These are phyloP conservation scores for Andrena camellia DNA, from an alignment of 2,888 invertebrate species.

Conservation along the genomic window DNA sequence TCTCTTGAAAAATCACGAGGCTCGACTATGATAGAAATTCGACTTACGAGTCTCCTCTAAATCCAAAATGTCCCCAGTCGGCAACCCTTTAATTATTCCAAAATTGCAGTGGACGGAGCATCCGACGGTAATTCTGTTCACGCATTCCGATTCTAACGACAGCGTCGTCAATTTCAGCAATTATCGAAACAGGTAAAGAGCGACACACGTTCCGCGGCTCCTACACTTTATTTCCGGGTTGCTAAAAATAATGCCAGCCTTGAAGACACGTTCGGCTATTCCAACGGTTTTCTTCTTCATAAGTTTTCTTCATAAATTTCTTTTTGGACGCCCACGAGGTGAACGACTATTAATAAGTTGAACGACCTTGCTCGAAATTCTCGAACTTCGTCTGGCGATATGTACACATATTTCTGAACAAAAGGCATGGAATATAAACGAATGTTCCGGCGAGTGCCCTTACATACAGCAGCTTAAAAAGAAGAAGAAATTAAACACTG, in stretches of 20 bases:
- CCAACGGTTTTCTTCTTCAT: slow-evolving; percentile 58
- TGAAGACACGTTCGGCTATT: slow-evolving; percentile 59
- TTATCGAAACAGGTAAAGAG: slow-evolving; percentile 37
- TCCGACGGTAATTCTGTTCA: background rate
- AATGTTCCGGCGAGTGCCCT: background rate
- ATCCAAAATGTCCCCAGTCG: no score
- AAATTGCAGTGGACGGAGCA: background rate
- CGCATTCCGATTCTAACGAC: background rate
- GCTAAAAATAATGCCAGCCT: slow-evolving; percentile 62
- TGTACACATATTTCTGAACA: background rate
- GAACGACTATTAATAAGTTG: slow-evolving; percentile 61
- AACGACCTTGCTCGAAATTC: slow-evolving; percentile 49
- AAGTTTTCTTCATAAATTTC: slow-evolving; percentile 56
- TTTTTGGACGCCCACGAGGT: slow-evolving; percentile 36
- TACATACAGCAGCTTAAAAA: background rate
- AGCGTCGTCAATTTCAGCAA: background rate
- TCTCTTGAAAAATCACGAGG: no score
- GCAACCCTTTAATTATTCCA: no score
- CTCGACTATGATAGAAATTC: no score
- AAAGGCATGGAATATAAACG: background rate
- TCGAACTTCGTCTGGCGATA: slow-evolving; percentile 14
- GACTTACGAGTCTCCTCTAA: no score
- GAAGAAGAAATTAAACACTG: no score
- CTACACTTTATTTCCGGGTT: slow-evolving; percentile 60
- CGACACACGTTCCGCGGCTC: slow-evolving; percentile 10